Base-by-base conservation (phyloP, 2,797 vertebrate species). In the Rhinichthys osculus region DNA sequence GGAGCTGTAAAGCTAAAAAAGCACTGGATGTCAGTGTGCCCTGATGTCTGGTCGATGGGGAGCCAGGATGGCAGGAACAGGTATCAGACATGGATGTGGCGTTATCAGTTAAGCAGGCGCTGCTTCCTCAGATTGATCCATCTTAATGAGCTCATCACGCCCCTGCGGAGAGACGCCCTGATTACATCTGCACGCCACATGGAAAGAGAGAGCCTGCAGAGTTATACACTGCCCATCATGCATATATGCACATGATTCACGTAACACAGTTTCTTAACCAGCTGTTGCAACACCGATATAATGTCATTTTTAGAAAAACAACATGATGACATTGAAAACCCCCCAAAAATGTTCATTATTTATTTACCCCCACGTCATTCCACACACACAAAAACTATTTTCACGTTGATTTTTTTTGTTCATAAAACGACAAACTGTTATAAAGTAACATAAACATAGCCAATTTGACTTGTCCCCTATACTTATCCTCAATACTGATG, bases 111-210 rank as follows among this genome's bases (percentile, higher is more conserved):
- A 88, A 86, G 88, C 88, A 88, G 90, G 78, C 85, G 52, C 79
- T 73, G 88, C 87, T 87, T 90, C 84, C 87, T 86, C 82, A 89
- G 87, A 90, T 87, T 90, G 90, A 89, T 90, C 85, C 89, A 82
- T 88, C 88, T 90, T 92, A 92, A 92, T 91, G 91, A 92, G 90
- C 90, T 90, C 87, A 88, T 90, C 84, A 91, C 82, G 84, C 90
- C 82, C 88, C 89, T 82, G 86, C 88, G 47, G 91, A 91, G 89
- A 89, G 84, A 91, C 82, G 84, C 88, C 86, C 88, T 83, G 86
- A 90, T 89, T 89, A 89, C 90, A 90, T 90, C 87, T 89, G 87
- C 85, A 81, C 86, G 47, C 83, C 87, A 85, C 88, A 87, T 73
- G 84, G 85, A 89, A 88, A 84, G 85, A 54, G 73, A 81, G 57